A percentile compares a stretch with the other conserved stretches of the same genome.
Conservation (phyloP, 2,797 vertebrate species). For the Pitangus sulphuratus region DNA sequence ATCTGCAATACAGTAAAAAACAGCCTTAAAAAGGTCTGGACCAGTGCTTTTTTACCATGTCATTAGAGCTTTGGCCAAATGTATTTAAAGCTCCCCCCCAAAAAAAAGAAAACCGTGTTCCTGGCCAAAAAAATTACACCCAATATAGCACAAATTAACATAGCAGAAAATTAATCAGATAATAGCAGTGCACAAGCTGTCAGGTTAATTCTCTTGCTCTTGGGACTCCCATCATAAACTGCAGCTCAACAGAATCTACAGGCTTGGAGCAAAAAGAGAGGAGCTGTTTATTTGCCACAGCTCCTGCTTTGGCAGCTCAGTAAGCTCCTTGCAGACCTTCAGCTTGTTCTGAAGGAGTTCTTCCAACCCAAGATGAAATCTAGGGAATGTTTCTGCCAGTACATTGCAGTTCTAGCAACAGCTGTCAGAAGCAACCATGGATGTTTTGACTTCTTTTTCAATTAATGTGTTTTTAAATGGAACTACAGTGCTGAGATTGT, state of each 20-base stretch:
- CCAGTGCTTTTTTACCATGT: not conserved
- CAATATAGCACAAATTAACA: not conserved
- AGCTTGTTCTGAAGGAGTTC: not conserved
- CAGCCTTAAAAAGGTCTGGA: not conserved
- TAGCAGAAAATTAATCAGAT: not conserved
- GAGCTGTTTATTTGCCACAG: not conserved
- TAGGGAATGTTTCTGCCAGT: not conserved
- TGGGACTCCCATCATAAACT: not conserved
- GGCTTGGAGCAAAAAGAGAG: not conserved
- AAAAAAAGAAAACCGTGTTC: not conserved
- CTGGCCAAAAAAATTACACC: not conserved
- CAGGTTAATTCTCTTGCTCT: not conserved
- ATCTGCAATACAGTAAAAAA: not conserved
- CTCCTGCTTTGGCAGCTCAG: not conserved
- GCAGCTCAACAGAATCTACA: not conserved
- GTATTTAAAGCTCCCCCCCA: not conserved
- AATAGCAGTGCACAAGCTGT: not conserved
- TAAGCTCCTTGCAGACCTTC: not conserved
- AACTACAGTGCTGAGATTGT: not conserved
- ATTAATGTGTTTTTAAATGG: slow-evolving; percentile 38
- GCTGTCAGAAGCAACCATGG: not conserved
- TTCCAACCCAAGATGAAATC: not conserved
- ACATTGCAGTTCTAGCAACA: not conserved
- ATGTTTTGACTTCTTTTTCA: slow-evolving; percentile 44
- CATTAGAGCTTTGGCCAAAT: not conserved